Percentiles rank a stretch among this genome's conserved stretches.
phyloP scores from a whole-genome alignment of 2,797 vertebrate genomes.

The Scarus forsteni region DNA sequence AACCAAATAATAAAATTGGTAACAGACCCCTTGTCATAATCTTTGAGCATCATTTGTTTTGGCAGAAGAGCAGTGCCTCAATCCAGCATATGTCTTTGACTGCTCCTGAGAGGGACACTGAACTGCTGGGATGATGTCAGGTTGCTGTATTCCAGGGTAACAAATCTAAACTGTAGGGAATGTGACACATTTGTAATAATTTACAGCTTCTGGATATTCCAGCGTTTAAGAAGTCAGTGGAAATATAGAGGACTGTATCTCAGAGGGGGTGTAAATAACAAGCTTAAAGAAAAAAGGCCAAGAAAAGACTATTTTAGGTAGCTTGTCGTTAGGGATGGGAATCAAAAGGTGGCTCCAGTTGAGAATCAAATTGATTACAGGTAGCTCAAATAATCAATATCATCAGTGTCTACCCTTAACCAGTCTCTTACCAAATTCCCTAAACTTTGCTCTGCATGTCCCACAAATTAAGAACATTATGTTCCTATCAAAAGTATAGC shows the following conservation, averaged over 20 bases:
- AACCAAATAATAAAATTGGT: neutral
- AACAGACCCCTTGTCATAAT: conserved; percentile 3
- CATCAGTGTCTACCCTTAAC: no score
- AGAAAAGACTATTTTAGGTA: no score
- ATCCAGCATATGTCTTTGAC: neutral
- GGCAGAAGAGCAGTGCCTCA: neutral
- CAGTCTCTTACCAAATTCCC: no score
- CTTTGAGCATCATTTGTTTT: conserved; percentile 1
- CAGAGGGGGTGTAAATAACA: no score
- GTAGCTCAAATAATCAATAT: no score
- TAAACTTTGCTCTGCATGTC: no score
- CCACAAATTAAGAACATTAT: no score
- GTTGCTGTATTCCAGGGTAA: neutral
- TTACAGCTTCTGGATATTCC: neutral
- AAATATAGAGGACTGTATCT: neutral
- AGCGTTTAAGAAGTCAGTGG: neutral
- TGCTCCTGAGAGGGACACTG: neutral
- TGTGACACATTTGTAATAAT: neutral
- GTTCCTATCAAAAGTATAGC: no score
- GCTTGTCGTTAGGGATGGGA: no score
- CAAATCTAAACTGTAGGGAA: neutral
- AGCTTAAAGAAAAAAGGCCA: no score
- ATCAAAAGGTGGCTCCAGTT: no score
- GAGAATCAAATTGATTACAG: no score
- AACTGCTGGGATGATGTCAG: neutral